phyloP scores from a whole-genome alignment of 1,140 invertebrate species.

The Lepidurus couesii region DNA sequence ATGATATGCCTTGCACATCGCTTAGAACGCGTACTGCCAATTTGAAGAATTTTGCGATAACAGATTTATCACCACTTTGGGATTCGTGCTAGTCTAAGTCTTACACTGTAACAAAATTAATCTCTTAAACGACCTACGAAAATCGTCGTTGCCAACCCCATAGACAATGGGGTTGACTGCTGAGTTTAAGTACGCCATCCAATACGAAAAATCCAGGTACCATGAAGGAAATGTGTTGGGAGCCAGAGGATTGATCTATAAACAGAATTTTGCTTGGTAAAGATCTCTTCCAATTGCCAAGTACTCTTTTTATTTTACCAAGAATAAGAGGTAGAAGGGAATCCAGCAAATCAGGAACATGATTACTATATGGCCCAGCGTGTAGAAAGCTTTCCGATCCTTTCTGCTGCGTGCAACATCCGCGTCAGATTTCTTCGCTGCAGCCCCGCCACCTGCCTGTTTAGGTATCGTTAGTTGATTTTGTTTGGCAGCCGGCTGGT shows the following conservation, averaged over 20 bases:
- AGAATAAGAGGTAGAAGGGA: constrained; percentile 47
- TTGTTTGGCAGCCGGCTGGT: background rate
- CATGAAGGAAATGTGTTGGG: constrained; percentile 37
- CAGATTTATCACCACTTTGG: no score
- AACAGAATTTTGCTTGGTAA: constrained; percentile 14
- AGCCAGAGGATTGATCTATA: constrained; percentile 37
- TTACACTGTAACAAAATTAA: constrained; percentile 17
- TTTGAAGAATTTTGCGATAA: no score
- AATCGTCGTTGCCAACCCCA: constrained; percentile 45
- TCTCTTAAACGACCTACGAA: constrained; percentile 43
- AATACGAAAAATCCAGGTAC: constrained; percentile 41
- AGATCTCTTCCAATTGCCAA: background rate
- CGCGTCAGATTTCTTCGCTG: constrained; percentile 30
- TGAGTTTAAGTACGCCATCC: constrained; percentile 58
- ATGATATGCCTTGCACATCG: no score
- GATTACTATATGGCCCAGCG: constrained; percentile 43
- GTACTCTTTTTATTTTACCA: constrained; percentile 35
- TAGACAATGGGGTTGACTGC: constrained; percentile 43
- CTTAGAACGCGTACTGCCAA: no score
- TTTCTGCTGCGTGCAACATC: constrained; percentile 34
- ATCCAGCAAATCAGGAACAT: constrained; percentile 53
- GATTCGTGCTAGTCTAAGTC: background rate
- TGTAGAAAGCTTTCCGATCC: constrained; percentile 37
- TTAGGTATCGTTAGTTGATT: background rate
- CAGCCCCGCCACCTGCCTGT: constrained; percentile 15